These are phyloP conservation scores for Magallana gigas DNA, from an alignment of 1,140 invertebrate genomes.

Conservation along the genomic window DNA sequence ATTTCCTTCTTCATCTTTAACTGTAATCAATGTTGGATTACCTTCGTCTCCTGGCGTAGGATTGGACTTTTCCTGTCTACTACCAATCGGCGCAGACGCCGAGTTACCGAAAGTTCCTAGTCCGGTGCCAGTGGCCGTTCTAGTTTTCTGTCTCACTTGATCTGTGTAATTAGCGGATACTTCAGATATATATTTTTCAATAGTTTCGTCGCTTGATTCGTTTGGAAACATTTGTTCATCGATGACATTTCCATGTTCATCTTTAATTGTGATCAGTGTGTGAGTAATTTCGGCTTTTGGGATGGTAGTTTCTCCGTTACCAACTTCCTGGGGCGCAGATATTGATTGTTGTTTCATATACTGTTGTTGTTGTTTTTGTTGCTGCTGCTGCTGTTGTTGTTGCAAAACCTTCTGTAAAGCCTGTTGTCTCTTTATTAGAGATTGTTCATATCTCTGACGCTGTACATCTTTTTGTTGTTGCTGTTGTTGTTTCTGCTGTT, in stretches of 20 bases:
- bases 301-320: background rate
- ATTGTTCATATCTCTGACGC: background rate
- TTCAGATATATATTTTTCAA: constrained; percentile 20
- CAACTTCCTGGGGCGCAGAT: background rate
- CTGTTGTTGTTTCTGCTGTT: constrained; percentile 21
- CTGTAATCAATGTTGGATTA: background rate
- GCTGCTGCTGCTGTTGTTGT: background rate
- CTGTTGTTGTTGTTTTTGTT: background rate
- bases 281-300: background rate
- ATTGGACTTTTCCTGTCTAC: no score
- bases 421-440: background rate
- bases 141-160: background rate
- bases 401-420: background rate
- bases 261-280: background rate
- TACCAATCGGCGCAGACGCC: no score
- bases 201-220: background rate
- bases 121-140: background rate
- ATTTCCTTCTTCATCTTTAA: constrained; percentile 9
- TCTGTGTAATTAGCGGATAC: constrained; percentile 10
- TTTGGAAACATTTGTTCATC: background rate
- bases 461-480: background rate
- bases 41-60: background rate
- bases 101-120: background rate
- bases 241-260: constrained; percentile 10
- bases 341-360: background rate